phyloP scores from a whole-genome alignment of 2,888 invertebrate species.

The Volucella inanis region DNA sequence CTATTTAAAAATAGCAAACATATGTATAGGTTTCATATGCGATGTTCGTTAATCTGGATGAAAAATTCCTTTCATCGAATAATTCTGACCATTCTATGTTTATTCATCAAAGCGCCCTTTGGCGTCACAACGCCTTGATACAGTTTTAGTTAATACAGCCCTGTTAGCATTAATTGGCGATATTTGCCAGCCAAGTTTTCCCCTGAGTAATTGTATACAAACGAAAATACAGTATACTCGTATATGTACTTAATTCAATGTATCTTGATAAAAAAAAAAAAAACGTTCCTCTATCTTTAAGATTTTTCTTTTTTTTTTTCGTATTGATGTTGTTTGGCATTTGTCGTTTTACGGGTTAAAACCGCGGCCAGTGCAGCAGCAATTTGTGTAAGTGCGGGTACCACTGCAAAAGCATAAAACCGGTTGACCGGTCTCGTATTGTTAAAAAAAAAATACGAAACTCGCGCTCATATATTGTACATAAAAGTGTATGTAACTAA shows the following conservation, averaged over 20 bases:
- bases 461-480: not conserved
- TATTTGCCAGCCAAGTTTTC: constrained; percentile 16
- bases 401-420: constrained; percentile 50
- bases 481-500: not conserved
- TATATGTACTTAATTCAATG: constrained; percentile 32
- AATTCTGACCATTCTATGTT: not conserved
- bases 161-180: constrained; percentile 36
- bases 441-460: not conserved
- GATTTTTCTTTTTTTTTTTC: not conserved
- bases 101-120: not conserved
- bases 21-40: no score
- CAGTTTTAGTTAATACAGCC: not conserved
- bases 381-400: not conserved
- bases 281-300: not conserved
- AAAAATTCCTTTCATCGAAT: no score
- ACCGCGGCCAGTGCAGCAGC: constrained; percentile 39
- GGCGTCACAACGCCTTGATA: not conserved
- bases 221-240: no score
- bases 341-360: constrained; percentile 23
- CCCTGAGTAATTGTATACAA: not conserved
- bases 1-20: no score
- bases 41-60: no score
- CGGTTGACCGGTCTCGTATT: constrained; percentile 54
- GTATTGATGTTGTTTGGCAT: not conserved
- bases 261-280: constrained; percentile 46